Evolutionary conservation across 2,888 invertebrate genomes (phyloP).

Genomic region (Papilio demoleus): DNA sequence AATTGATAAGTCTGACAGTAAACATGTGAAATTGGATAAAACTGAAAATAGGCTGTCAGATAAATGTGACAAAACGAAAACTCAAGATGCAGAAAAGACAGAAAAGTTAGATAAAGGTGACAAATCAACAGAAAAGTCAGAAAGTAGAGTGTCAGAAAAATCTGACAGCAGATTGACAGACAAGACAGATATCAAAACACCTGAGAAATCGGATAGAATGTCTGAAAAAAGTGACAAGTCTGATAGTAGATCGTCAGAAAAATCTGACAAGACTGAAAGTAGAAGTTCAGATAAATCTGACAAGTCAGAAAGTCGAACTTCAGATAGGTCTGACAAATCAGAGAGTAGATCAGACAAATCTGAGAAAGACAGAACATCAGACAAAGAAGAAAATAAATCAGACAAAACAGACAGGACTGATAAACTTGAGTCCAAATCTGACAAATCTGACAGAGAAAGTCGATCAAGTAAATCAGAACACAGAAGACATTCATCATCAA

Average conservation of each 20-base stretch:
- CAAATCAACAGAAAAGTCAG: conserved; percentile 47
- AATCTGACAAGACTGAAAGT: conserved; percentile 50
- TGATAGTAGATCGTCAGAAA: conserved; percentile 44
- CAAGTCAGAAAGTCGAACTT: conserved; percentile 35
- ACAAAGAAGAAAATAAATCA: not conserved
- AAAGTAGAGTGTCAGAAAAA: conserved; percentile 45
- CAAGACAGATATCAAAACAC: conserved; percentile 37
- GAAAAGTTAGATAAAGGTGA: conserved; percentile 45
- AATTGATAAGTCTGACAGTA: conserved; percentile 40
- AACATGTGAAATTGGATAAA: conserved; percentile 38
- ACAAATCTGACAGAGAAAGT: not conserved
- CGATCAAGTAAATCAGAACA: conserved; percentile 50
- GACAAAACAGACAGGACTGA: not conserved
- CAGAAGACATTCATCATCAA: conserved; percentile 67
- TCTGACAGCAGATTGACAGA: conserved; percentile 46
- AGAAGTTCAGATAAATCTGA: not conserved
- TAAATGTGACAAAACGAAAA: conserved; percentile 29
- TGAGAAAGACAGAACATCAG: conserved; percentile 48
- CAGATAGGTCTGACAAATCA: conserved; percentile 16
- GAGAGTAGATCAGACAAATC: conserved; percentile 45
- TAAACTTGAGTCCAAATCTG: not conserved
- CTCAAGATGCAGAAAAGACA: conserved; percentile 35
- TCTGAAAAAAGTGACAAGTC: not conserved
- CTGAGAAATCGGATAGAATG: conserved; percentile 41
- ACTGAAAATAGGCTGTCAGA: conserved; percentile 37